Percentiles rank a stretch among this genome's conserved stretches.
Conservation (phyloP, 1,140 invertebrate species). For the Thaumatotibia leucotreta region DNA sequence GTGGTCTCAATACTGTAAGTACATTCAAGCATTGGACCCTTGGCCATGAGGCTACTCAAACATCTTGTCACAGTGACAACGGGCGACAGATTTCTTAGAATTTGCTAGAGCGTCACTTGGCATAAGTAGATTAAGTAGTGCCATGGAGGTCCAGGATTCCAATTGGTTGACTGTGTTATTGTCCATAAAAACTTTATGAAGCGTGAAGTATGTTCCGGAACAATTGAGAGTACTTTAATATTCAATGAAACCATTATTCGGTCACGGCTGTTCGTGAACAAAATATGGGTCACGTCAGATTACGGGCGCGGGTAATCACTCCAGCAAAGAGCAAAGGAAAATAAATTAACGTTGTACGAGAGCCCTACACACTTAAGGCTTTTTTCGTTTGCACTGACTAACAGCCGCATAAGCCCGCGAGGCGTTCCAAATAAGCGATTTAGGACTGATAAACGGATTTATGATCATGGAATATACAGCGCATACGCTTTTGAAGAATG, state of each 20-base stretch:
- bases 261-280: background rate
- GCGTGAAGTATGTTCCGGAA: background rate
- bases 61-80: too few relatives aligned
- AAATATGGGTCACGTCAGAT: slow-evolving; percentile 10
- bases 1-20: too few relatives aligned
- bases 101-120: too few relatives aligned
- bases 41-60: too few relatives aligned
- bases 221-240: background rate
- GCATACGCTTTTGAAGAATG: background rate
- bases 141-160: too few relatives aligned
- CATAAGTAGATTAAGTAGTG: too few relatives aligned
- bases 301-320: slow-evolving; percentile 9
- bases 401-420: background rate
- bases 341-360: background rate
- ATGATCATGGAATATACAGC: background rate
- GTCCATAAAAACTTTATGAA: background rate
- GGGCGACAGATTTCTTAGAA: too few relatives aligned
- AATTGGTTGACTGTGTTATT: too few relatives aligned
- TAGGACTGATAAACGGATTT: background rate
- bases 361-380: background rate
- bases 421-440: slow-evolving; percentile 2
- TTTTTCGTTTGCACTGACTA: background rate
- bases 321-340: background rate
- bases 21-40: too few relatives aligned
- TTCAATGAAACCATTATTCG: slow-evolving; percentile 12